phyloP scores from a whole-genome alignment of 2,113 vertebrate genomes.

The Hippoglossus stenolepis region DNA sequence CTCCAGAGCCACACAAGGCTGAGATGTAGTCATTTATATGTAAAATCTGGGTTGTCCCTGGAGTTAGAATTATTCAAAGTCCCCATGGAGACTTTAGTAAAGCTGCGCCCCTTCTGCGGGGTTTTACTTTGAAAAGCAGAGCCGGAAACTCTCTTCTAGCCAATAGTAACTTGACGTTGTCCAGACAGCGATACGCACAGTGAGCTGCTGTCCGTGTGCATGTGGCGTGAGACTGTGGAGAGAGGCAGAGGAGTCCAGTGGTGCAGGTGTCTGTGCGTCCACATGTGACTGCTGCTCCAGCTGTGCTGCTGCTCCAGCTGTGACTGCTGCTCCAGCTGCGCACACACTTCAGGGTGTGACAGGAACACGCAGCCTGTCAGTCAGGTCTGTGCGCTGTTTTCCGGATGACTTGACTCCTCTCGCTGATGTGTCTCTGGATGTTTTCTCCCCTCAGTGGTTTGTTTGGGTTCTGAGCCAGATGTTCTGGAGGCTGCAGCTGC shows the following conservation, averaged over 20 bases:
- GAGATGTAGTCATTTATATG: not conserved
- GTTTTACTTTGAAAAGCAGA: conserved; percentile 40
- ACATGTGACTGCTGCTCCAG: not conserved
- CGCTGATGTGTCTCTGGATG: conserved; percentile 22
- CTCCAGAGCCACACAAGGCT: not conserved
- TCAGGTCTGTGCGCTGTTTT: not conserved
- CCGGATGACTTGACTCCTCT: conserved; percentile 43
- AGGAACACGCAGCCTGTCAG: conserved; percentile 29
- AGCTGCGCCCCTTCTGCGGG: no score
- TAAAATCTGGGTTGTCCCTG: not conserved
- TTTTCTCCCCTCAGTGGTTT: not conserved
- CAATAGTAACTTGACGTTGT: accelerated
- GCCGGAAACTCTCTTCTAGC: not conserved
- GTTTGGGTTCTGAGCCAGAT: conserved; percentile 37
- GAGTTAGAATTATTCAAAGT: no score
- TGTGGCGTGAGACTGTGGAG: not conserved
- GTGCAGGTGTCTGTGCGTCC: not conserved
- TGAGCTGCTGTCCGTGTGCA: conserved; percentile 14
- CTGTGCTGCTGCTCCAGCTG: conserved; percentile 29
- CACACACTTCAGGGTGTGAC: conserved; percentile 72
- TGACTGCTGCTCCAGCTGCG: conserved; percentile 41
- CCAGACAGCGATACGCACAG: conserved; percentile 18
- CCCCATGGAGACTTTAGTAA: no score
- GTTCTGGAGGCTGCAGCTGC: conserved; percentile 35
- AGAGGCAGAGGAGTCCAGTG: not conserved